Base-by-base conservation (phyloP, 1,140 invertebrate species). In the Manduca sexta region DNA sequence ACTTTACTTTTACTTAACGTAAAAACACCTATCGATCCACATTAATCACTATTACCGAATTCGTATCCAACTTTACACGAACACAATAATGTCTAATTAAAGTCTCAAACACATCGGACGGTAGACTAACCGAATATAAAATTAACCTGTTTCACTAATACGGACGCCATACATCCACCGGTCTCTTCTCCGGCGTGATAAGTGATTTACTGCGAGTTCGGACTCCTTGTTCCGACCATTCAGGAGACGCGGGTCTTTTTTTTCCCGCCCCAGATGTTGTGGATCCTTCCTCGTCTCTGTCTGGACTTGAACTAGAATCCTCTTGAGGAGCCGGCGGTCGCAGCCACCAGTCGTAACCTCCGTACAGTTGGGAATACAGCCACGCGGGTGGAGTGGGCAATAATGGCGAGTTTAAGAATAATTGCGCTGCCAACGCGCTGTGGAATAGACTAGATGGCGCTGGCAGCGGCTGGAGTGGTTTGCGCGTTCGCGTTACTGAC, bases 331-430 rank as follows among this genome's bases (percentile, higher is more conserved):
- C 59, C 0, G 81, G 84, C 54, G 89, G 88, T 72, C 88, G 70
- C 7, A 89, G 45, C 90, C 91, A 91, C 59, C 89, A 88, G 60
- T 91, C 90, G 56, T 90, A 91, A 11, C 88, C 86, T 29, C 82
- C 76, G 60, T 92, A 92, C 1, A 93, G 82, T 62, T 92, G 91
- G 0, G 90, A 91, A 66, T 93, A 93, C 0, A 93, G 77, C 91
- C 91, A 93, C 45, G 92, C 91, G 26, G 91, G 91, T 1, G 91
- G 91, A 2, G 91, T 91, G n/a, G 91, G 91, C 31, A 92, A 64
- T 6, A 93, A 75, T 0, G 92, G 91, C 2, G 91, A 89, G 65
- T 92, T 92, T 16, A 93, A 77, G 63, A 93, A 92, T 31, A 93
- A 75, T 71, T 91, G 90, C 3, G 91, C 90, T 4, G 91, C 91